phyloP scores from a whole-genome alignment of 2,888 invertebrate genomes.

The Cheiracanthium punctorium region DNA sequence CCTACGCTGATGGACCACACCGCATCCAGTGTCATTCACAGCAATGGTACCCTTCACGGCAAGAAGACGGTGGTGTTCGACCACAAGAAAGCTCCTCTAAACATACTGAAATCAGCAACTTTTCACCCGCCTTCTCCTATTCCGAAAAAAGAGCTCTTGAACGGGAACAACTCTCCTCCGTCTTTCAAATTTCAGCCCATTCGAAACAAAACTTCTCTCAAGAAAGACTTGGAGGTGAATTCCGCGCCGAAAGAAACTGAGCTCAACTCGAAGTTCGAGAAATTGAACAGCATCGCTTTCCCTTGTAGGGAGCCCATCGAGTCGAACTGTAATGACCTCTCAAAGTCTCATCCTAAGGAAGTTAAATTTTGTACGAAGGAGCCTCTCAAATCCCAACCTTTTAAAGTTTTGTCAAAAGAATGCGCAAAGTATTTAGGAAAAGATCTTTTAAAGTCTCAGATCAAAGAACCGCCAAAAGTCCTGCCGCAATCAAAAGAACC shows the following conservation, averaged over 20 bases:
- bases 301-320: not conserved
- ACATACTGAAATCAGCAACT: slow-evolving; percentile 36
- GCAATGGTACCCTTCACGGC: slow-evolving; percentile 36
- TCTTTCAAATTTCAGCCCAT: slow-evolving; percentile 12
- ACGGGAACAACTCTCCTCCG: slow-evolving; percentile 19
- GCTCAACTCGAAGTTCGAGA: slow-evolving; percentile 26
- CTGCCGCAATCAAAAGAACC: not conserved
- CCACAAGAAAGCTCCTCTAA: slow-evolving; percentile 18
- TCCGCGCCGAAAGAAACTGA: slow-evolving; percentile 13
- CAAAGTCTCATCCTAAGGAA: not conserved
- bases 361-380: not conserved
- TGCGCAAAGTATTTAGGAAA: not conserved
- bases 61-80: slow-evolving; percentile 16
- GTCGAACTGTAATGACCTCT: not conserved
- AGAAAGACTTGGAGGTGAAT: slow-evolving; percentile 26
- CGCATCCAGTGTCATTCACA: slow-evolving; percentile 22
- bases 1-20: not conserved
- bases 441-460: not conserved
- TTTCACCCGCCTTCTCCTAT: slow-evolving; percentile 16
- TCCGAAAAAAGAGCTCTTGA: slow-evolving; percentile 22
- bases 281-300: slow-evolving; percentile 19
- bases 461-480: not conserved
- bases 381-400: not conserved
- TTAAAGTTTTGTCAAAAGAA: not conserved
- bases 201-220: slow-evolving; percentile 18